Conservation (phyloP, 1,140 invertebrate species). For the Brachionus koreanus region DNA sequence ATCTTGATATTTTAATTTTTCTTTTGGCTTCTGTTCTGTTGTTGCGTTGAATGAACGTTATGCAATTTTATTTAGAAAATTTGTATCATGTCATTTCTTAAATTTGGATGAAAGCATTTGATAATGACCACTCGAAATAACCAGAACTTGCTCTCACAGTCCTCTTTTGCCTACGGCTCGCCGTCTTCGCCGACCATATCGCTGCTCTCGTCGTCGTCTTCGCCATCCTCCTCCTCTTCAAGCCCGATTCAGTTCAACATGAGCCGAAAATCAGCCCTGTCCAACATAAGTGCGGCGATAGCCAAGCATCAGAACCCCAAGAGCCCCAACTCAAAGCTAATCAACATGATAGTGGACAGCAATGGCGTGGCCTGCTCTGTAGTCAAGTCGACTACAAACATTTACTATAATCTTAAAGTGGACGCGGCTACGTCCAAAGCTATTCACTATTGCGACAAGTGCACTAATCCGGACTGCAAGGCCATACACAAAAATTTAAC, state of each 20-base stretch:
- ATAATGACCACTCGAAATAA: slow-evolving; percentile 22
- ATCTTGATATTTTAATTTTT: neutral
- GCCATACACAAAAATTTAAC: slow-evolving; percentile 13
- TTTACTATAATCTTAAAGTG: slow-evolving; percentile 43
- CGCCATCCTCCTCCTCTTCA: neutral
- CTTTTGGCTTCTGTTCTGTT: neutral
- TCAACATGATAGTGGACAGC: slow-evolving; percentile 21
- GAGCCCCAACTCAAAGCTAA: neutral
- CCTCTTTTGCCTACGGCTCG: slow-evolving; percentile 16
- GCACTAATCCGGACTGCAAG: slow-evolving; percentile 20
- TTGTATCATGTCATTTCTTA: neutral
- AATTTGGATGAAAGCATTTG: neutral
- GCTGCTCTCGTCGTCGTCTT: neutral
- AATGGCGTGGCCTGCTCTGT: slow-evolving; percentile 32
- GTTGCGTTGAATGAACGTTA: neutral
- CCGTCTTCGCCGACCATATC: slow-evolving; percentile 36
- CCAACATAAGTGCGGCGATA: slow-evolving; percentile 2
- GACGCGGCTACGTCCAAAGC: slow-evolving; percentile 4
- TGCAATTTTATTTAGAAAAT: neutral
- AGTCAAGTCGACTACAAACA: slow-evolving; percentile 23
- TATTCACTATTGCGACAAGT: slow-evolving; percentile 39
- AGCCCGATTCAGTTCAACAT: slow-evolving; percentile 16
- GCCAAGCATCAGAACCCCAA: slow-evolving; percentile 20
- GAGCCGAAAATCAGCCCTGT: slow-evolving; percentile 30
- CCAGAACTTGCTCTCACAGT: neutral